Conservation (phyloP, 2,888 invertebrate genomes). For the Augiades crinisus region DNA sequence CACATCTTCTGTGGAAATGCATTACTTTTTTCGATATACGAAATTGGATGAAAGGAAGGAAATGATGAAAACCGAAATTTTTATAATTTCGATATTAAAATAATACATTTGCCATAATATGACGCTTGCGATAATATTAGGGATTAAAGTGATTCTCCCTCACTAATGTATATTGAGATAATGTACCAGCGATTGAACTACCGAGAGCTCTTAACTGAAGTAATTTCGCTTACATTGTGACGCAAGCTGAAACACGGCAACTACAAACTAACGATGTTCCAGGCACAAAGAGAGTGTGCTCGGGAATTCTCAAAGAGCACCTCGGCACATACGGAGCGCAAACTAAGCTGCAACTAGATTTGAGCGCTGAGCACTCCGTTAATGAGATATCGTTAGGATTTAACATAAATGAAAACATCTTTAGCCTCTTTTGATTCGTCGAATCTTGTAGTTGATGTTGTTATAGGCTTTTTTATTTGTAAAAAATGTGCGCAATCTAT, state of each 20-base stretch:
- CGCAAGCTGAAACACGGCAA: constrained; percentile 2
- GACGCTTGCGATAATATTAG: too few relatives aligned
- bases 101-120: too few relatives aligned
- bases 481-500: too few relatives aligned
- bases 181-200: neutral
- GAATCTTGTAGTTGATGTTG: too few relatives aligned
- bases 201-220: neutral
- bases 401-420: neutral
- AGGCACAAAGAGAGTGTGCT: constrained; percentile 3
- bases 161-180: neutral
- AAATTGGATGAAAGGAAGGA: too few relatives aligned
- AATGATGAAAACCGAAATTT: too few relatives aligned
- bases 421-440: neutral
- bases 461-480: too few relatives aligned
- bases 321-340: neutral
- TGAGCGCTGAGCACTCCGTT: neutral
- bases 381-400: constrained; percentile 5
- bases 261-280: constrained; percentile 13
- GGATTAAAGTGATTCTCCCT: too few relatives aligned
- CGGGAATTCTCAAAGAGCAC: constrained; percentile 6
- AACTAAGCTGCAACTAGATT: constrained; percentile 5
- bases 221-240: neutral
- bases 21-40: too few relatives aligned
- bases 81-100: too few relatives aligned
- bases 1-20: too few relatives aligned